Evolutionary conservation across 37 sponge, comb jelly and placozoan genomes (phyloP), one percentile per base, ranked within the genome.

Genomic region (Bolinopsis microptera): DNA sequence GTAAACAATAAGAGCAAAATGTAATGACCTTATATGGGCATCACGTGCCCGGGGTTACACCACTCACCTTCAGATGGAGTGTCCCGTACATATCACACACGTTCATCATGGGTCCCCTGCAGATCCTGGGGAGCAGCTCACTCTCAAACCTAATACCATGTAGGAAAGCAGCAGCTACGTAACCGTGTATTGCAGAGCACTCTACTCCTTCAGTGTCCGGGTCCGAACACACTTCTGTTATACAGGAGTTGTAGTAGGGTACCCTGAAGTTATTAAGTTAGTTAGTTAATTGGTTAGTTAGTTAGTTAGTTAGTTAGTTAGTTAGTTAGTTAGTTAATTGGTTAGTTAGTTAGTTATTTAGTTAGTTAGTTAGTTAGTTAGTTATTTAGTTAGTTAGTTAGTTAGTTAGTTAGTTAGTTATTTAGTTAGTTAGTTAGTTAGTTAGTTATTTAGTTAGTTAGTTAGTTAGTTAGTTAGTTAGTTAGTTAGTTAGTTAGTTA

Each of bases 371-470:
- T 48, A 48, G 61, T 48, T 48, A 48, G 61, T 48, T 48, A 48
- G 61, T 48, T 48, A 48, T 5, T 48, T 72, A 72, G 75, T 72
- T 72, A 72, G 75, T 72, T 72, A 72, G 75, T 72, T 72, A 72
- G 75, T 72, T 72, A 72, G 75, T 72, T 72, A 72, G 75, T 72
- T 72, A 72, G 75, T 72, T 72, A 72, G 75, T 72, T 72, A 72
- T 8, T 72, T 72, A 72, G 75, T 72, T 72, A 72, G 75, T 72
- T 72, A 72, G 75, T 72, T 72, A 72, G 75, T 72, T 72, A 72
- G 75, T 72, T 72, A 72, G 75, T 28, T 72, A 72, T 8, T 72
- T 72, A 72, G 75, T 72, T 72, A 72, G 75, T 72, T 72, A 72
- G 75, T 72, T 72, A 72, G 75, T 72, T 72, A 72, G 75, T 72